Evolutionary conservation across 2,113 vertebrate genomes (phyloP), one percentile per base, ranked within the genome.

Genomic region (Arenaria interpres): DNA sequence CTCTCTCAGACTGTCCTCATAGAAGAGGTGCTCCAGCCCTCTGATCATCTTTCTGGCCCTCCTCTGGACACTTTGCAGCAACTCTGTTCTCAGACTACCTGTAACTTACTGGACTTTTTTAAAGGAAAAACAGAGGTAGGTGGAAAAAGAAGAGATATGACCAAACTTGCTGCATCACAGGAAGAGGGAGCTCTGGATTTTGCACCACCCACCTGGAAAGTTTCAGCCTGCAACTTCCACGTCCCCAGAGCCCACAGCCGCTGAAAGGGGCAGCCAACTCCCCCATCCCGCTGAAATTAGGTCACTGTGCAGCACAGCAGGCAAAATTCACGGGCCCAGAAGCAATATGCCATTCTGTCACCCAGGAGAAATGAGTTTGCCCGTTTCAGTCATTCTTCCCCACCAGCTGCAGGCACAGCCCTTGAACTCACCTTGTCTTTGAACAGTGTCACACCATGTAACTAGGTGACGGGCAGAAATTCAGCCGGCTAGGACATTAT

Each of bases 361-460:
- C 84, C 43, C 91, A 85, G 45, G 48, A 95, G 83, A 88, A 90
- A 91, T 39, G 27, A 82, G 48, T 54, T 72, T 88, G 63, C 37
- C 64, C 14, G 0, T 87, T 96, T 81, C 89, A 80, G 76, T 81
- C 56, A 60, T 56, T 79, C 35, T 46, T 69, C 57, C 33, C 50
- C 56, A 91, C 25, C 51, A 81, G 91, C 94, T 86, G 9, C n/a
- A 85, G 63, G 76, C 85, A 92, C 54, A 84, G 80, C 73, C 80
- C 89, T 89, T 92, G 76, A 96, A 92, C 64, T 91, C 76, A 77
- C 89, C 86, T 84, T 84, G 86, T 78, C 43, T 85, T 63, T 63
- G 23, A 86, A 57, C 32, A 59, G 19, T 20, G 68, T 75, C 89
- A 78, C 28, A 89, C 22, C 64, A 63, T 18, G 54, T 66, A 96